These are phyloP conservation scores for Basileuterus tristriatus DNA, from an alignment of 2,797 vertebrate species.

Conservation along the genomic window DNA sequence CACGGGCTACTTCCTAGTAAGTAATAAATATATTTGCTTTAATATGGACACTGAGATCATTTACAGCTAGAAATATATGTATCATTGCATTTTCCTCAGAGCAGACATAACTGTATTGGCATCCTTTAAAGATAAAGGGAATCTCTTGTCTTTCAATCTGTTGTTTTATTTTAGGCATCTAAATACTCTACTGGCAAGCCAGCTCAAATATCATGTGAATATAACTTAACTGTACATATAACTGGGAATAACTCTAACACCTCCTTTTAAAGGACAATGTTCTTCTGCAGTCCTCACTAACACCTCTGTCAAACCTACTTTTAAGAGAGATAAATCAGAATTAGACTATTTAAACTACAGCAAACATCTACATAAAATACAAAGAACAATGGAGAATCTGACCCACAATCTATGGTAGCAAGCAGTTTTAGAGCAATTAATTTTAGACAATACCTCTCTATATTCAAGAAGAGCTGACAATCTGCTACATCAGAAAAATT, in stretches of 20 bases:
- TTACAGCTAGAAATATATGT: not conserved
- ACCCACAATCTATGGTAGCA: not conserved
- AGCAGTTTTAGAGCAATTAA: not conserved
- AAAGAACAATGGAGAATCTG: not conserved
- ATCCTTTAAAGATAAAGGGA: not conserved
- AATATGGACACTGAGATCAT: not conserved
- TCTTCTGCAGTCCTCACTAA: not conserved
- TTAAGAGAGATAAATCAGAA: not conserved
- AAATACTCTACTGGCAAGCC: not conserved
- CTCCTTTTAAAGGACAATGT: not conserved
- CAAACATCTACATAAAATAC: not conserved
- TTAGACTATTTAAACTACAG: not conserved
- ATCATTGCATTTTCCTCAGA: not conserved
- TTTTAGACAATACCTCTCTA: not conserved
- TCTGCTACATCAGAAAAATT: not conserved
- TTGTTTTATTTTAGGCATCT: not conserved
- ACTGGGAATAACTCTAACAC: not conserved
- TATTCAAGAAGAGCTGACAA: not conserved
- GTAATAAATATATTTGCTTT: constrained; percentile 45
- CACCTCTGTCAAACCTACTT: not conserved
- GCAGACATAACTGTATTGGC: not conserved
- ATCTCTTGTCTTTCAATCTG: not conserved
- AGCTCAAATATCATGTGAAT: not conserved
- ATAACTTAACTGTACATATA: not conserved
- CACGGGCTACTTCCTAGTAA: constrained; percentile 88